Conservation (phyloP, 2,113 vertebrate species). For the Oncorhynchus masou region DNA sequence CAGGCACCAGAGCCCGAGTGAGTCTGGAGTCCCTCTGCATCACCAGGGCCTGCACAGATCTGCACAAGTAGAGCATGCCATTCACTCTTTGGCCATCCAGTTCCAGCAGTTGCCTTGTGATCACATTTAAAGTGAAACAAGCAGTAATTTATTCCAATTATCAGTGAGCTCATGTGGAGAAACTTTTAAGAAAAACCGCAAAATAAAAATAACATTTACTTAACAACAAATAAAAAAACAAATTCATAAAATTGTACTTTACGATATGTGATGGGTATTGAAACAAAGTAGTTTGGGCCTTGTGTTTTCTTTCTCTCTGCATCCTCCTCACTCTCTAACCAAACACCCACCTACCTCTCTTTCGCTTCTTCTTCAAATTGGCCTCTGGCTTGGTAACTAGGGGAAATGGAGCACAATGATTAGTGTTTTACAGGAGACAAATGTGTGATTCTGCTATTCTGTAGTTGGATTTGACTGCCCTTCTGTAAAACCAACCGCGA, state of each 20-base stretch:
- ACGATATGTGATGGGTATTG: slow-evolving; percentile 84
- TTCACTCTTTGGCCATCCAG: too few relatives aligned
- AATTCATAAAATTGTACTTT: slow-evolving; percentile 62
- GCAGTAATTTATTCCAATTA: too few relatives aligned
- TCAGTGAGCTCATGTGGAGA: too few relatives aligned
- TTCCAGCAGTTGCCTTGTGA: too few relatives aligned
- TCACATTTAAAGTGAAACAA: too few relatives aligned
- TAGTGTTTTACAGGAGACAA: too few relatives aligned
- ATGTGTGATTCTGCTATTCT: too few relatives aligned
- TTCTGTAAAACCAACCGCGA: too few relatives aligned
- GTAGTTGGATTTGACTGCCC: too few relatives aligned
- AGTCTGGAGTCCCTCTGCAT: slow-evolving; percentile 81
- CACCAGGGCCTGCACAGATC: slow-evolving; percentile 85
- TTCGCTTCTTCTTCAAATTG: slow-evolving; percentile 76
- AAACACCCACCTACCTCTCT: slow-evolving; percentile 66
- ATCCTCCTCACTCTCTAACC: slow-evolving; percentile 73
- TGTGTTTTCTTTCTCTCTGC: slow-evolving; percentile 70
- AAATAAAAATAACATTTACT: too few relatives aligned
- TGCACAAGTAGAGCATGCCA: slow-evolving; percentile 48
- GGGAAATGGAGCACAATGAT: not conserved
- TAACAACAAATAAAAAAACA: too few relatives aligned
- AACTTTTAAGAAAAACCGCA: too few relatives aligned
- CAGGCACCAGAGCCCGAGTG: slow-evolving; percentile 79
- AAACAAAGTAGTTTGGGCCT: slow-evolving; percentile 92
- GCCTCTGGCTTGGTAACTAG: slow-evolving; percentile 69